A percentile compares a stretch with the other conserved stretches of the same genome.
Evolutionary conservation across 2,888 invertebrate genomes (phyloP).

Genomic region (Biston betularia): DNA sequence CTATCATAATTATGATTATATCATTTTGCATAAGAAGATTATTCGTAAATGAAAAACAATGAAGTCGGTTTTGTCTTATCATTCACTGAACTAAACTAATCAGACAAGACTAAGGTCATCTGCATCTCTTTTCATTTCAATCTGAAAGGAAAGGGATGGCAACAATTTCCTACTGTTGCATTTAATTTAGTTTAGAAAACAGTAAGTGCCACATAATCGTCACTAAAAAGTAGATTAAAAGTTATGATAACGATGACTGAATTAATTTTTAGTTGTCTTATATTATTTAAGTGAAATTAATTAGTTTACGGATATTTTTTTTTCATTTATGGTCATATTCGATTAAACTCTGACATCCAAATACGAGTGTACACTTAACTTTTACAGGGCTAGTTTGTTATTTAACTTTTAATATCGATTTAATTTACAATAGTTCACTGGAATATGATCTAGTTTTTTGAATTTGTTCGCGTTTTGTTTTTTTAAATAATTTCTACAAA

Average conservation of each 20-base stretch:
- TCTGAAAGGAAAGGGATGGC: no score
- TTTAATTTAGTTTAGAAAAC: no score
- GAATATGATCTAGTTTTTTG: conserved; percentile 17
- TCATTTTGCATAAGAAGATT: conserved; percentile 28
- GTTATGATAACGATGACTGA: conserved; percentile 12
- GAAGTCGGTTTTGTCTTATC: no score
- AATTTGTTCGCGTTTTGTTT: conserved; percentile 22
- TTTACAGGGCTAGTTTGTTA: neutral
- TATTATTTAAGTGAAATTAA: conserved; percentile 1
- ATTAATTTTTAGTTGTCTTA: conserved; percentile 11
- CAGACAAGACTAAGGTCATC: no score
- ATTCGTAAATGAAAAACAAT: conserved; percentile 28
- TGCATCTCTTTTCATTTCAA: no score
- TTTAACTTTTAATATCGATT: neutral
- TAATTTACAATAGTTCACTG: neutral
- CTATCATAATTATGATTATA: conserved; percentile 1
- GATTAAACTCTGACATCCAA: no score
- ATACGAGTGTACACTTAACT: no score
- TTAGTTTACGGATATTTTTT: neutral
- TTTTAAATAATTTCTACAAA: conserved; percentile 30
- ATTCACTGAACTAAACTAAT: no score
- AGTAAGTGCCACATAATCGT: no score
- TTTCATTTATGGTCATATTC: no score
- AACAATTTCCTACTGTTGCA: no score
- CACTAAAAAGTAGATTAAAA: conserved; percentile 1